A percentile compares a stretch with the other conserved stretches of the same genome.
Evolutionary conservation across 2,797 vertebrate species (phyloP).

Genomic region (Eurystomus glaucurus): DNA sequence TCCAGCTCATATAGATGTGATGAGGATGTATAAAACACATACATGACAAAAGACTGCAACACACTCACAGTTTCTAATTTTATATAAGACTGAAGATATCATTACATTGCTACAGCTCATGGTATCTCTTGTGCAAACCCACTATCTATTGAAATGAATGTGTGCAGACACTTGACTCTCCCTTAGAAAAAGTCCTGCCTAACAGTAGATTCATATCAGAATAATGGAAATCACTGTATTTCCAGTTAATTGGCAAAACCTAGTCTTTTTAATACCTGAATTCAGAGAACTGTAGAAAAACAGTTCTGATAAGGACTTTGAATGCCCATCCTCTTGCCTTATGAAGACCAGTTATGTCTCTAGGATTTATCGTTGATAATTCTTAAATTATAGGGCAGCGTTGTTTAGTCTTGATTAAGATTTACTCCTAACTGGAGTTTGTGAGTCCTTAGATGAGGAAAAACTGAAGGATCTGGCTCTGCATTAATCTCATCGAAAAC

Average conservation of each 20-base stretch:
- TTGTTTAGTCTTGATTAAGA: background rate
- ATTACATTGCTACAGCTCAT: background rate
- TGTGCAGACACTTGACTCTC: background rate
- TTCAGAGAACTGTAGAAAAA: background rate
- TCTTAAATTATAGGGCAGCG: background rate
- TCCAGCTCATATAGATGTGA: constrained; percentile 2
- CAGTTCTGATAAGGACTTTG: background rate
- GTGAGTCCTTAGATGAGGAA: background rate
- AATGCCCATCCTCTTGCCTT: background rate
- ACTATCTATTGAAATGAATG: background rate
- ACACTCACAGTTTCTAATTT: background rate
- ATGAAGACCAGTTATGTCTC: background rate
- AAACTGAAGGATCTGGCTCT: background rate
- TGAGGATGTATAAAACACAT: background rate
- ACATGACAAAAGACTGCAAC: background rate
- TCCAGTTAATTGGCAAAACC: constrained; percentile 10
- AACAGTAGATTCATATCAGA: constrained; percentile 13
- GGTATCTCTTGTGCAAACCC: background rate
- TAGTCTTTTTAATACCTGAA: constrained; percentile 10
- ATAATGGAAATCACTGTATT: constrained; percentile 1
- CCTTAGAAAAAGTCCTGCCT: background rate
- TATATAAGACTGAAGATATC: background rate
- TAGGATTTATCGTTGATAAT: constrained; percentile 1
- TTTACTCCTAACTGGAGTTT: background rate
- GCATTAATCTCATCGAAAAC: background rate